Evolutionary conservation across 2,888 invertebrate species (phyloP).

Genomic region (Odontocolon sp.): DNA sequence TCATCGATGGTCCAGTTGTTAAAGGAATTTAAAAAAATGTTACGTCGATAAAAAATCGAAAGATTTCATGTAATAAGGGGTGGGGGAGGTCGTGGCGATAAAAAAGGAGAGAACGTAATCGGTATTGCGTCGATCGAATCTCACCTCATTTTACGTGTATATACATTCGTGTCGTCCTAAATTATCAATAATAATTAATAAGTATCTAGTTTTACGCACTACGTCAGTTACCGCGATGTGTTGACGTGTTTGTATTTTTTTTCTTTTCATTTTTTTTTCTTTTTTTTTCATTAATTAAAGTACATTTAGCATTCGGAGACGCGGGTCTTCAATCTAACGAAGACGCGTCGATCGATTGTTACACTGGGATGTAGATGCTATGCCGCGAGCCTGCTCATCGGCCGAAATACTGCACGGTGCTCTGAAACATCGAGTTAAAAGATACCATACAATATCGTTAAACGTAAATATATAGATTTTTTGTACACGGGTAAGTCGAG

Average conservation of each 20-base stretch:
- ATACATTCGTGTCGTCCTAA: slow-evolving; percentile 32
- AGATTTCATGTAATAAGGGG: not conserved
- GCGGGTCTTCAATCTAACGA: slow-evolving; percentile 40
- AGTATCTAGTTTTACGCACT: slow-evolving; percentile 17
- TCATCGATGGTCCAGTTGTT: not conserved
- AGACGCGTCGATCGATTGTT: slow-evolving; percentile 49
- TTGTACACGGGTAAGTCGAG: not conserved
- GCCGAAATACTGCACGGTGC: slow-evolving; percentile 79
- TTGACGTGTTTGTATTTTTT: slow-evolving; percentile 3
- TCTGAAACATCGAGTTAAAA: slow-evolving; percentile 60
- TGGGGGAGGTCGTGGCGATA: not conserved
- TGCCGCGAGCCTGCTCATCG: slow-evolving; percentile 79
- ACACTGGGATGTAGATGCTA: slow-evolving; percentile 70
- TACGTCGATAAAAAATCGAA: not conserved
- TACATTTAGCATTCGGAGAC: slow-evolving; percentile 38
- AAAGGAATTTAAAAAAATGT: not conserved
- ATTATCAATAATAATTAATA: slow-evolving; percentile 22
- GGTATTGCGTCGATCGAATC: slow-evolving; percentile 30
- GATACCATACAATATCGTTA: slow-evolving; percentile 12
- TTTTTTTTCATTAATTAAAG: slow-evolving; percentile 21
- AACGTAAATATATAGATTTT: slow-evolving; percentile 7
- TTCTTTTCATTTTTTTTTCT: not conserved
- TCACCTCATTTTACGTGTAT: slow-evolving; percentile 37
- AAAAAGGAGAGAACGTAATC: slow-evolving; percentile 23
- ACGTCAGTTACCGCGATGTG: slow-evolving; percentile 5